Conservation (phyloP, 2,113 vertebrate genomes). For the Muntiacus muntjak region DNA sequence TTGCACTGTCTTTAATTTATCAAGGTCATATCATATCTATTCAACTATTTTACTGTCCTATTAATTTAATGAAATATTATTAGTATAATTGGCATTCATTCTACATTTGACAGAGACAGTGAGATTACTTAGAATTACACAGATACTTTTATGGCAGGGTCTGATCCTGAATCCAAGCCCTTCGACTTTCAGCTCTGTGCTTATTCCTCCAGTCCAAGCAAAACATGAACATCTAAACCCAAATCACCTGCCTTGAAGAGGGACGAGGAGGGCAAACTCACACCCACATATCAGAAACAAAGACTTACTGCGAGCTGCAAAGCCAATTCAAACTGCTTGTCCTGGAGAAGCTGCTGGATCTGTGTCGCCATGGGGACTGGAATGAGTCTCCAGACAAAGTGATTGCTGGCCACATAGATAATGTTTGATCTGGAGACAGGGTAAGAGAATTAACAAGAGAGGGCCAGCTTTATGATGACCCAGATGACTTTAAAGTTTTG, state of each 20-base stretch:
- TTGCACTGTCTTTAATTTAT: neutral
- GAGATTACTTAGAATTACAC: neutral
- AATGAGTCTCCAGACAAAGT: conserved; percentile 98
- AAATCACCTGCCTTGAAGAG: neutral
- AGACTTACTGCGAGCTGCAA: conserved; percentile 94
- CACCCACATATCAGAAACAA: neutral
- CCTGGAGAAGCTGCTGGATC: conserved; percentile 96
- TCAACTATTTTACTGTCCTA: conserved; percentile 9
- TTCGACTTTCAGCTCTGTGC: neutral
- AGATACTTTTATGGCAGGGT: neutral
- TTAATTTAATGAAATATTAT: neutral
- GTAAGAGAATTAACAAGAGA: conserved; percentile 29
- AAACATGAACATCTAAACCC: neutral
- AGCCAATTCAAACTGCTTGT: conserved; percentile 98
- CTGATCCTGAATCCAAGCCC: neutral
- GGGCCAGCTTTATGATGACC: neutral
- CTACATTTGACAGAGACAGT: neutral
- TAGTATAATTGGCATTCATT: neutral
- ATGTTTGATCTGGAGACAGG: conserved; percentile 88
- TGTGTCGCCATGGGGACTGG: conserved; percentile 96
- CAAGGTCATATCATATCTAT: neutral
- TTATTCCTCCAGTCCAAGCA: neutral
- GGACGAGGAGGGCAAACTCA: neutral
- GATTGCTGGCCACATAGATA: conserved; percentile 98
- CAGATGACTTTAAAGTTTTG: neutral